Percentiles rank a stretch among this genome's conserved stretches.
Conservation (phyloP, 2,888 invertebrate genomes). For the Luffia ferchaultella region DNA sequence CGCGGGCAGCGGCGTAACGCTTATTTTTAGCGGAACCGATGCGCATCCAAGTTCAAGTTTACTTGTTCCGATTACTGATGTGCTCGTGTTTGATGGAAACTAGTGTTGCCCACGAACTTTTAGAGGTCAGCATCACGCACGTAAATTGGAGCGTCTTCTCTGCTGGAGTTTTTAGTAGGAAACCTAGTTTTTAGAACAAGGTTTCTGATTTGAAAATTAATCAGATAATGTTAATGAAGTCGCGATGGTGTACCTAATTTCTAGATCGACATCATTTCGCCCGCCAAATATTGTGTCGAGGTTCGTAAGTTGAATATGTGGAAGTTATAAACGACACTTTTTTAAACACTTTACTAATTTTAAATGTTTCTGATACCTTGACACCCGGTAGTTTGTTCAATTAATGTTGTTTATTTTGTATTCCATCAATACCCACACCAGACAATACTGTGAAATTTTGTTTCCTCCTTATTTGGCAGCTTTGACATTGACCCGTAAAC, state of each 20-base stretch:
- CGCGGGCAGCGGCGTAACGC: conserved; percentile 15
- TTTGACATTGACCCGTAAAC: background rate
- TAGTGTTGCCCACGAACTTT: too few species aligned
- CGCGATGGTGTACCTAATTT: background rate
- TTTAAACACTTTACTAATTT: too few species aligned
- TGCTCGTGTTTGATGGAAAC: too few species aligned
- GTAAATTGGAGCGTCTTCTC: too few species aligned
- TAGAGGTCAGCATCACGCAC: too few species aligned
- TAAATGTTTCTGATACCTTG: too few species aligned
- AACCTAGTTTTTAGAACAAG: too few species aligned
- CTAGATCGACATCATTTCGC: background rate
- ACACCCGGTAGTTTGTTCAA: background rate
- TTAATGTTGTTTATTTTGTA: background rate
- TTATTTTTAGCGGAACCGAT: conserved; percentile 38
- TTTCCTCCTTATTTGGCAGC: background rate
- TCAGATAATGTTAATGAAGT: background rate
- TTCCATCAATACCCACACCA: background rate
- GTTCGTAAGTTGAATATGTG: too few species aligned
- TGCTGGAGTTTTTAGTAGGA: too few species aligned
- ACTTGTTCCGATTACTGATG: conserved; percentile 36
- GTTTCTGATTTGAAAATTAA: too few species aligned
- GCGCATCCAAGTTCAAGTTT: conserved; percentile 43
- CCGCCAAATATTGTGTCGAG: too few species aligned
- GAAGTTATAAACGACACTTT: too few species aligned
- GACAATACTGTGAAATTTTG: background rate